Evolutionary conservation across 2,797 vertebrate genomes (phyloP).

Genomic region (Anguilla obscura): DNA sequence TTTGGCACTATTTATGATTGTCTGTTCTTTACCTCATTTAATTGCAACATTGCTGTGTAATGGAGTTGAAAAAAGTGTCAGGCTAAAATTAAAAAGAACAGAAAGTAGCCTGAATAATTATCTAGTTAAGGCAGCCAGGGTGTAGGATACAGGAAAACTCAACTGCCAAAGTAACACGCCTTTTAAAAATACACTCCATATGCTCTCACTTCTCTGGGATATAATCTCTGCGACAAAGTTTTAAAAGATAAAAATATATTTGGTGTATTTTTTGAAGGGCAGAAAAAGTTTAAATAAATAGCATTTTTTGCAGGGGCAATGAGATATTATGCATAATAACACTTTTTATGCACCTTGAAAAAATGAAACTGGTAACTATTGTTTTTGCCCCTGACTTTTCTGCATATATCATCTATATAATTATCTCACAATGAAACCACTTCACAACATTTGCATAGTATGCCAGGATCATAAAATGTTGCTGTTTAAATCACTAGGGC

Average conservation of each 20-base stretch:
- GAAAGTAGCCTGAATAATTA: background rate
- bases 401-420: background rate
- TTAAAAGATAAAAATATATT: slow-evolving; percentile 1
- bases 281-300: background rate
- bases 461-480: background rate
- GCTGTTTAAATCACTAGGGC: background rate
- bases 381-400: background rate
- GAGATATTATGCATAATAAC: background rate
- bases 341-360: background rate
- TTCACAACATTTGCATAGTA: background rate
- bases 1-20: slow-evolving; percentile 46
- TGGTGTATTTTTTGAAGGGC: background rate
- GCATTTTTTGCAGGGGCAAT: background rate
- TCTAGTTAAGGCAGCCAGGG: background rate
- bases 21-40: slow-evolving; percentile 68
- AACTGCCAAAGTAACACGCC: slow-evolving; percentile 68
- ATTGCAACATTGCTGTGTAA: slow-evolving; percentile 73
- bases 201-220: slow-evolving; percentile 13
- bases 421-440: background rate
- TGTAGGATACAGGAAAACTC: slow-evolving; percentile 72
- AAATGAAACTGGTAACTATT: background rate
- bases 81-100: slow-evolving; percentile 67
- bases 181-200: slow-evolving; percentile 13
- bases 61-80: slow-evolving; percentile 67
- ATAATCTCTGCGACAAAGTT: too few relatives aligned